phyloP scores from a whole-genome alignment of 2,797 vertebrate genomes.

The Pelochelys cantorii region DNA sequence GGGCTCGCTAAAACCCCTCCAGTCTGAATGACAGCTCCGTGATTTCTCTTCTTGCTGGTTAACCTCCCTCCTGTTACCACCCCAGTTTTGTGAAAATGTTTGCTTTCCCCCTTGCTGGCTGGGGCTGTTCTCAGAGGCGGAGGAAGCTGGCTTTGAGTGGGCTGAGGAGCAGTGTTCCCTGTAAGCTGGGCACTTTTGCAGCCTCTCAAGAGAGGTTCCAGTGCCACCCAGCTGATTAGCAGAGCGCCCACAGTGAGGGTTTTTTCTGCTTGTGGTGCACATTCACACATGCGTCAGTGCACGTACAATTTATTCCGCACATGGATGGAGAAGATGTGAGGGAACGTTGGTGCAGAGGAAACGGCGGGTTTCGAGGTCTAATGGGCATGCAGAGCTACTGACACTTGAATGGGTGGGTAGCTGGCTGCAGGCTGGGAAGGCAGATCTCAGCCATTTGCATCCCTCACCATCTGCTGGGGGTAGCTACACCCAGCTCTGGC shows the following conservation, averaged over 20 bases:
- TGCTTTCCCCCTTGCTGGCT: neutral
- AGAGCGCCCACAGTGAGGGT: no score
- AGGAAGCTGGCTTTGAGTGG: no score
- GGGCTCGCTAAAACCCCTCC: rapidly evolving
- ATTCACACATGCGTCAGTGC: no score
- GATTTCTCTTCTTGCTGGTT: neutral
- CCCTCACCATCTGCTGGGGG: neutral
- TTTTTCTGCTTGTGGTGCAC: no score
- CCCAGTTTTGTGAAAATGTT: no score
- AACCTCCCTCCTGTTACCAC: neutral
- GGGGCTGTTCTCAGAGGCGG: neutral
- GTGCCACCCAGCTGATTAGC: no score
- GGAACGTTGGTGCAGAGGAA: neutral
- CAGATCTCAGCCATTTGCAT: neutral
- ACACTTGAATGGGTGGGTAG: neutral
- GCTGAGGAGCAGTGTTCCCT: no score
- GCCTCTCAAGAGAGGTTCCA: no score
- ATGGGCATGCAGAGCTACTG: neutral
- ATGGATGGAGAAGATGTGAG: no score
- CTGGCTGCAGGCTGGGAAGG: neutral
- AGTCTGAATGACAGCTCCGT: rapidly evolving
- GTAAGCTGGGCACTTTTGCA: no score
- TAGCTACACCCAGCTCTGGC: neutral
- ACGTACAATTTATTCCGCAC: no score
- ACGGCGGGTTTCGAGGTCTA: neutral